Percentiles rank a stretch among this genome's conserved stretches.
These are phyloP conservation scores for Steromphala cineraria DNA, from an alignment of 2,888 invertebrate species.

Conservation along the genomic window DNA sequence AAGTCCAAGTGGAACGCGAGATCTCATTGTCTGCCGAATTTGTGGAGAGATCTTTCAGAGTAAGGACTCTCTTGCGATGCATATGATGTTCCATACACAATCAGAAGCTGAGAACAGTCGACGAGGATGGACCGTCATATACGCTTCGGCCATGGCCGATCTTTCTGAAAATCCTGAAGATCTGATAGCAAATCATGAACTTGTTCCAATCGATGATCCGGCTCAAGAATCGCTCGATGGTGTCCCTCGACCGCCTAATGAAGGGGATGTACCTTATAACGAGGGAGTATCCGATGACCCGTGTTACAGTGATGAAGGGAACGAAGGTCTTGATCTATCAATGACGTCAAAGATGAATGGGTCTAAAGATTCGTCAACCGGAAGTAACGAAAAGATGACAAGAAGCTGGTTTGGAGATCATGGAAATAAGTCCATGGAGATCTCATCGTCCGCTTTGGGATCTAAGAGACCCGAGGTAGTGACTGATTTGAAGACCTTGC, in stretches of 20 bases:
- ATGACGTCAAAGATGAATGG: not conserved
- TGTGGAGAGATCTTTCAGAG: slow-evolving; percentile 63
- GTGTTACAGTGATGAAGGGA: slow-evolving; percentile 10
- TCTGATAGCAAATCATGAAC: slow-evolving; percentile 8
- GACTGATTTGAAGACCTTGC: not conserved
- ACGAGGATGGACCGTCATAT: not conserved
- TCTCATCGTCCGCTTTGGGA: no score
- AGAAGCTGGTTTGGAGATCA: not conserved
- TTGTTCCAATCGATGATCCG: not conserved
- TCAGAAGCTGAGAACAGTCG: slow-evolving; percentile 20
- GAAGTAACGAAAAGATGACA: not conserved
- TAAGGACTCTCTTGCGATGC: slow-evolving; percentile 72
- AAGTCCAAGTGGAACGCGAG: not conserved
- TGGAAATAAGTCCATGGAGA: not conserved
- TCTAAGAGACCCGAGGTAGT: not conserved
- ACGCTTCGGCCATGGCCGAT: not conserved
- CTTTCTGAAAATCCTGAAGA: slow-evolving; percentile 1
- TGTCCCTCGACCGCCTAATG: not conserved
- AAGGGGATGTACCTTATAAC: not conserved
- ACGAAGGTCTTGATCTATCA: slow-evolving; percentile 14
- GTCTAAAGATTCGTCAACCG: not conserved
- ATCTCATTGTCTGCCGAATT: slow-evolving; percentile 44
- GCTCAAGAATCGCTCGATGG: not conserved
- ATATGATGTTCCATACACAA: slow-evolving; percentile 65
- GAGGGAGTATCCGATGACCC: slow-evolving; percentile 15